Conservation (phyloP, 1,140 invertebrate species). For the Ladona fulva region DNA sequence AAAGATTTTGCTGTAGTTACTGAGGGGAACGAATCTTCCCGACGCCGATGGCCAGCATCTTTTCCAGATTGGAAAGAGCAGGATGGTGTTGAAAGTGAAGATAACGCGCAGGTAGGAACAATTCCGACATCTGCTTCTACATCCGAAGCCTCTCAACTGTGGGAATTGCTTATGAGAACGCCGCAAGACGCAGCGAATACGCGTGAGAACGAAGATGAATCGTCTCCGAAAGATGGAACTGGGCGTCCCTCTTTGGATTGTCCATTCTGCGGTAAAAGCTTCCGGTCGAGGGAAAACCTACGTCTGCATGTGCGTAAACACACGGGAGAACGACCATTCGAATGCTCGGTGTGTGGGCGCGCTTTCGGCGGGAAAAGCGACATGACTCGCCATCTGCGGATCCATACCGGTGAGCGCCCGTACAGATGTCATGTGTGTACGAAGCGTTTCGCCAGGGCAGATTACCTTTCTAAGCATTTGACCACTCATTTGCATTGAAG, state of each 20-base stretch:
- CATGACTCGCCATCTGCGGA: slow-evolving; percentile 72
- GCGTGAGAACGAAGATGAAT: slow-evolving; percentile 19
- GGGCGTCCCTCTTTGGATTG: slow-evolving; percentile 36
- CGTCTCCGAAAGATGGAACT: slow-evolving; percentile 40
- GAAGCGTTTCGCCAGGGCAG: slow-evolving; percentile 79
- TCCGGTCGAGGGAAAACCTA: slow-evolving; percentile 77
- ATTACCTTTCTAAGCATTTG: slow-evolving; percentile 83
- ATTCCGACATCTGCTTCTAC: not conserved
- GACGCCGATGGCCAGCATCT: not conserved
- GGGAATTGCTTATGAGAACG: not conserved
- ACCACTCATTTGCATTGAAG: slow-evolving; percentile 62
- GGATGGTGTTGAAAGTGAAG: not conserved
- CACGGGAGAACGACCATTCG: slow-evolving; percentile 77
- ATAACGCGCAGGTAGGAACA: not conserved
- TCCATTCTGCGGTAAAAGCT: slow-evolving; percentile 81
- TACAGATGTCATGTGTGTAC: slow-evolving; percentile 86
- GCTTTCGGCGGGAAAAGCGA: slow-evolving; percentile 81
- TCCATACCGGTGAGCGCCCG: slow-evolving; percentile 76
- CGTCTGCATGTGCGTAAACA: slow-evolving; percentile 82
- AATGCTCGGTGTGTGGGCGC: slow-evolving; percentile 74
- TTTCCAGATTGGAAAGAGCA: not conserved
- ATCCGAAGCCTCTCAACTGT: not conserved
- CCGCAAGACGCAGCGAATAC: not conserved
- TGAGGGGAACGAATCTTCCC: not conserved
- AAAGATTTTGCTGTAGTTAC: not conserved